Conservation (phyloP, 2,113 vertebrate genomes). For the Nothocercus nigrocapillus region DNA sequence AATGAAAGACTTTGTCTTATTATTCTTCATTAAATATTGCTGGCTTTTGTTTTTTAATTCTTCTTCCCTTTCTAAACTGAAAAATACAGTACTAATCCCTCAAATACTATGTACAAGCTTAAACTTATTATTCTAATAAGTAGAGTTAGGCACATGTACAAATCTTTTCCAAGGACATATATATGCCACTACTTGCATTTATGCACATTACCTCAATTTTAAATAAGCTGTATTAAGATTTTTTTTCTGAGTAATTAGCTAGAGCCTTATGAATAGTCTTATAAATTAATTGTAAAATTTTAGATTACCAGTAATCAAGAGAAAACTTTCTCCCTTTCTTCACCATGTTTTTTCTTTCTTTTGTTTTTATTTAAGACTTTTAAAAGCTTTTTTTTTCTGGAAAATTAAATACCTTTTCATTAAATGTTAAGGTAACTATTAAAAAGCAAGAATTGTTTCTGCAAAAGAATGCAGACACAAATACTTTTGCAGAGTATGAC, state of each 20-base stretch:
- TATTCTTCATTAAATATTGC: background rate
- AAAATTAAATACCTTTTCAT: background rate
- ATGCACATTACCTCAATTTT: background rate
- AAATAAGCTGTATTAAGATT: background rate
- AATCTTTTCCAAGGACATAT: background rate
- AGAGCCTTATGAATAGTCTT: background rate
- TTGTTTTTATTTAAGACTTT: background rate
- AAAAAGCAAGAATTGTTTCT: background rate
- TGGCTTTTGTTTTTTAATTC: background rate
- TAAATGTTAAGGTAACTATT: background rate
- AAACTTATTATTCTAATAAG: background rate
- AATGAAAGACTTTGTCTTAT: slow-evolving; percentile 4
- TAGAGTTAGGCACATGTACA: background rate
- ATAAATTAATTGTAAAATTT: background rate
- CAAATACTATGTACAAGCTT: background rate
- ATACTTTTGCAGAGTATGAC: background rate
- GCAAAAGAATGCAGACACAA: background rate
- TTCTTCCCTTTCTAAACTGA: background rate
- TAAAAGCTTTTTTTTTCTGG: background rate
- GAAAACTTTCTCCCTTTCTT: too few species aligned
- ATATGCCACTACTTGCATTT: background rate
- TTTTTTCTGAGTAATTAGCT: background rate
- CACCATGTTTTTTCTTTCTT: too few species aligned
- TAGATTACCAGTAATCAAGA: background rate
- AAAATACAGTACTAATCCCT: background rate